Conservation (phyloP, 2,888 invertebrate genomes). For the Drosophila algonquin region DNA sequence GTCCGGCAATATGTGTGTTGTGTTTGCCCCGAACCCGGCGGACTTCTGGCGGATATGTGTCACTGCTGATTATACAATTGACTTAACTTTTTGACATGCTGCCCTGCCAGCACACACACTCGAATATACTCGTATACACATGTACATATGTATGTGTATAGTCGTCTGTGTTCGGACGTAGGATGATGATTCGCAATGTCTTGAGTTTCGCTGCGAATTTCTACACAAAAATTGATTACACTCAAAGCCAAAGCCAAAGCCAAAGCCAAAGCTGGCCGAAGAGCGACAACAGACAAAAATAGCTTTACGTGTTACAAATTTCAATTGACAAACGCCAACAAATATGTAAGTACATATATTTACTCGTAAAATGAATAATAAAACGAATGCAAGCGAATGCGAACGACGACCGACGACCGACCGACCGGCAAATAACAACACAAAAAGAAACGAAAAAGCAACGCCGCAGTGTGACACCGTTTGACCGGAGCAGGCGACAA, state of each 20-base stretch:
- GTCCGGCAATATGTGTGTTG: background rate
- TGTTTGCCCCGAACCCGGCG: constrained; percentile 1
- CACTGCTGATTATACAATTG: constrained; percentile 72
- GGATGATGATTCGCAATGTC: background rate
- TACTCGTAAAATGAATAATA: background rate
- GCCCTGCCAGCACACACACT: background rate
- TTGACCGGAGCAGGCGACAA: constrained; percentile 29
- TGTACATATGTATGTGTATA: too few species aligned
- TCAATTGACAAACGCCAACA: constrained; percentile 56
- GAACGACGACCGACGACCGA: constrained; percentile 11
- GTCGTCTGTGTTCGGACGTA: background rate
- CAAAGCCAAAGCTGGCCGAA: too few species aligned
- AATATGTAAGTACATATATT: background rate
- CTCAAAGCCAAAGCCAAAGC: background rate
- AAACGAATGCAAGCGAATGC: constrained; percentile 28
- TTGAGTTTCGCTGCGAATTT: constrained; percentile 60
- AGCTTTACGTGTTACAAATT: constrained; percentile 71
- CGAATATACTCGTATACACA: background rate
- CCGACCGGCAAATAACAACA: background rate
- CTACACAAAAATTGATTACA: constrained; percentile 69
- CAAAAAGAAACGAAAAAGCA: constrained; percentile 14
- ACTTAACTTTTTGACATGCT: constrained; percentile 44
- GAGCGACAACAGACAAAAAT: constrained; percentile 54
- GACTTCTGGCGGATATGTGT: constrained; percentile 69
- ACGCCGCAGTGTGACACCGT: constrained; percentile 42